These are phyloP conservation scores for Callyntrura sp. DNA, from an alignment of 2,888 invertebrate species.

Conservation along the genomic window DNA sequence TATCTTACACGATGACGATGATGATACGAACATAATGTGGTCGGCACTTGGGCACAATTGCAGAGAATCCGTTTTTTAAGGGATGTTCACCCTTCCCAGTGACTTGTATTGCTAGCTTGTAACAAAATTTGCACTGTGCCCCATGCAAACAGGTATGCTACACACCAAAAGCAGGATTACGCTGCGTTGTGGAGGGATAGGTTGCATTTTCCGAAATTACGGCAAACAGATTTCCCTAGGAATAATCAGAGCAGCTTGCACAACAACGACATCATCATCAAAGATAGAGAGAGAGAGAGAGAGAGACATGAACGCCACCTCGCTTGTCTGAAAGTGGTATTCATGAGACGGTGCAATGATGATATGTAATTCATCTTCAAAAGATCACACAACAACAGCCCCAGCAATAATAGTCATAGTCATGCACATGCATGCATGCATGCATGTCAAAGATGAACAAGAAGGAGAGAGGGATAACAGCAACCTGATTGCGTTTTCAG, in stretches of 20 bases:
- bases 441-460: not conserved
- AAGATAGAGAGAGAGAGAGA: not conserved
- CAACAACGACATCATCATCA: constrained; percentile 50
- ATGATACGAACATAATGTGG: not conserved
- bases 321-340: not conserved
- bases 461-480: not conserved
- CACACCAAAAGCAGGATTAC: not conserved
- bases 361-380: constrained; percentile 27
- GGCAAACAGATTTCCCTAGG: not conserved
- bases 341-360: not conserved
- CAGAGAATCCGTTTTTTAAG: constrained; percentile 20
- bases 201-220: too few species aligned
- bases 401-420: not conserved
- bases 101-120: not conserved
- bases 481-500: constrained; percentile 46
- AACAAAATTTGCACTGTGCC: not conserved
- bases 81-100: not conserved
- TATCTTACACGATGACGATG: not conserved
- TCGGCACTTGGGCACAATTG: constrained; percentile 22
- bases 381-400: constrained; percentile 50
- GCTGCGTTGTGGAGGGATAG: not conserved
- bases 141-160: not conserved
- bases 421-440: not conserved
- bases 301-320: not conserved
- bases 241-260: constrained; percentile 68